Evolutionary conservation across 2,888 invertebrate species (phyloP), one percentile per base, ranked within the genome.

Genomic region (Ophioninae sp.): DNA sequence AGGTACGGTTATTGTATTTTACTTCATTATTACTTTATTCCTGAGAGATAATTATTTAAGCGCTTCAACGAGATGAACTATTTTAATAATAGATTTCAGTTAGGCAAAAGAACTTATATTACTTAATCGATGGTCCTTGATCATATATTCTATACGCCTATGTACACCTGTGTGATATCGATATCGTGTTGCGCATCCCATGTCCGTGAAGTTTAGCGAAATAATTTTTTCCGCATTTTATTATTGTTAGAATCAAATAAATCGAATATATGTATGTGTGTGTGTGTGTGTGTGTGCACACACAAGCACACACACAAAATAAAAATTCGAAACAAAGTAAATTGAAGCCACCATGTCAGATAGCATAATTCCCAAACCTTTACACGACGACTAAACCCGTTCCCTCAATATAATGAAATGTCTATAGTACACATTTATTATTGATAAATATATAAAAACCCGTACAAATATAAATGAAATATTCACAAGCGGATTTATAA

Each of bases 381-480:
- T 44, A 17, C 21, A 30, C 59, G 68, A 50, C 44, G 44, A 61
- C 67, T 37, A 8, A 70, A 65, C 59, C 69, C 44, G 57, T 30
- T 21, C 21, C 7, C 13, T 41, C 56, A 41, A 30, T 77, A 20
- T 73, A 23, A 69, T 77, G 64, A 85, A 86, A 81, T 77, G 74
- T 86, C 85, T 82, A 85, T 86, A 79, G 79, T 85, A 86, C 85
- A 84, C 86, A 82, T 85, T 85, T 85, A 86, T 84, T 86, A 86
- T 86, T 79, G 81, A 86, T 86, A 87, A 82, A 84, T 85, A 86
- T 85, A 82, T 82, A 81, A 90, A 90, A 91, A 89, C 88, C 87
- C 88, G 88, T 90, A 91, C 87, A 91, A 91, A 90, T 91, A 91
- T 90, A 91, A 90, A 90, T 87, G 86, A 90, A 89, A 87, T 90